Percentiles rank a stretch among this genome's conserved stretches.
Evolutionary conservation across 37 sponge, comb jelly and placozoan genomes (phyloP).

Genomic region (Aplysina aerophoba): DNA sequence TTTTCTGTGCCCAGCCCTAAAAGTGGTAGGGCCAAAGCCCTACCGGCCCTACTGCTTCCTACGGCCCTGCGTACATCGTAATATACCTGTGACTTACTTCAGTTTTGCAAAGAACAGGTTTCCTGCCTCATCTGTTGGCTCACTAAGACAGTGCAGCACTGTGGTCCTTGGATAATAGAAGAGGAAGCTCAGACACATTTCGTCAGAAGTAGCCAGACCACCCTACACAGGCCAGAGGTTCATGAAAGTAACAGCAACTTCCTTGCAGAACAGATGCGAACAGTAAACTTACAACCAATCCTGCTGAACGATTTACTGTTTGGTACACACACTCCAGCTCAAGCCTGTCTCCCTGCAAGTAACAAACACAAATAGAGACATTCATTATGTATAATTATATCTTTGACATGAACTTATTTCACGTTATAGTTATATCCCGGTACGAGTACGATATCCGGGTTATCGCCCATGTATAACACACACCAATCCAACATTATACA

Average conservation of each 20-base stretch:
- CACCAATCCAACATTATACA: too few species aligned
- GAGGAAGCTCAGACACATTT: slow-evolving; percentile 14
- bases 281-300: neutral
- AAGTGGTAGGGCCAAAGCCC: too few species aligned
- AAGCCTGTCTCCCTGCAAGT: neutral
- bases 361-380: neutral
- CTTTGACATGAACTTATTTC: too few species aligned
- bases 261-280: neutral
- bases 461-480: too few species aligned
- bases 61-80: too few species aligned
- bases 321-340: neutral
- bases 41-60: too few species aligned
- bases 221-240: neutral
- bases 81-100: too few species aligned
- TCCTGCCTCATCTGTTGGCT: neutral
- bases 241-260: neutral
- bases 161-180: neutral
- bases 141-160: neutral
- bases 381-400: neutral
- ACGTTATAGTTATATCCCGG: too few species aligned
- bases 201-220: slow-evolving; percentile 4
- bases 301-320: neutral
- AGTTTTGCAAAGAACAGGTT: neutral
- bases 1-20: too few species aligned
- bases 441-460: too few species aligned